Percentiles rank a stretch among this genome's conserved stretches.
Evolutionary conservation across 2,113 vertebrate species (phyloP).

Genomic region (Halcyon senegalensis): DNA sequence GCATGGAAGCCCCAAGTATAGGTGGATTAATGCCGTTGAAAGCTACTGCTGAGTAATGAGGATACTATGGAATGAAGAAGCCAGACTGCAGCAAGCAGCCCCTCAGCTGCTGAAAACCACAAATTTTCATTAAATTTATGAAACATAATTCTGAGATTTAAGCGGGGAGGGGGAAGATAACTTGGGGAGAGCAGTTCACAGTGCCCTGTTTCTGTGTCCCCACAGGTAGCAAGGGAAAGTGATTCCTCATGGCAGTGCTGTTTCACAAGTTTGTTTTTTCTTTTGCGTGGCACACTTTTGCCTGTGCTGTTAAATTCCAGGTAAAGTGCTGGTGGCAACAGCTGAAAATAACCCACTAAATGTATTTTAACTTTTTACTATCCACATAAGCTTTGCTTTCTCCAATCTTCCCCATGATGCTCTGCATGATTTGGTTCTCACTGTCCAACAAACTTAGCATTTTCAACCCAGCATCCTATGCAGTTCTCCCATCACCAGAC

Average conservation of each 20-base stretch:
- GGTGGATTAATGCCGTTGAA: neutral
- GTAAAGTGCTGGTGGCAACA: neutral
- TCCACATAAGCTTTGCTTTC: neutral
- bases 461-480: neutral
- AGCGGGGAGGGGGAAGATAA: neutral
- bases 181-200: neutral
- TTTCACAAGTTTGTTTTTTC: neutral
- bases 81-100: neutral
- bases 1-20: fast-evolving
- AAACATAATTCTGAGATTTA: neutral
- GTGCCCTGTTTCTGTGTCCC: neutral
- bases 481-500: neutral
- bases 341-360: neutral
- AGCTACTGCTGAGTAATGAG: neutral
- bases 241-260: neutral
- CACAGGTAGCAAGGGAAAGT: neutral
- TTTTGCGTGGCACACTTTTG: neutral
- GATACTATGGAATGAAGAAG: neutral
- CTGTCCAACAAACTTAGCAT: neutral
- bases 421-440: neutral
- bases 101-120: neutral
- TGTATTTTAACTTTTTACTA: neutral
- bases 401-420: neutral
- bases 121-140: neutral
- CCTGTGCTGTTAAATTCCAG: neutral